Percentiles rank a stretch among this genome's conserved stretches.
Evolutionary conservation across 2,888 invertebrate genomes (phyloP).

Genomic region (Phengaris arion): DNA sequence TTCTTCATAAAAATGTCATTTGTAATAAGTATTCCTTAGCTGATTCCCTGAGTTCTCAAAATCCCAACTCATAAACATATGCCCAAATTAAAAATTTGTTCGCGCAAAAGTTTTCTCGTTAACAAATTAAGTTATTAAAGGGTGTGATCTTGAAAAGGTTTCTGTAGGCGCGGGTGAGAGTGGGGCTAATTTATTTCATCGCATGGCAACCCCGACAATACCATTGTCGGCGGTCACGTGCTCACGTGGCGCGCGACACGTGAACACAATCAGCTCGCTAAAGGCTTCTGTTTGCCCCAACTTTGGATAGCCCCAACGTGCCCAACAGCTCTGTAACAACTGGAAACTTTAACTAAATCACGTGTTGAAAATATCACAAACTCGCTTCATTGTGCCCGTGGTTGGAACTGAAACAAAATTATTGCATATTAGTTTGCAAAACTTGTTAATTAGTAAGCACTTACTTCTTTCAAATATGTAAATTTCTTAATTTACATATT

Average conservation of each 20-base stretch:
- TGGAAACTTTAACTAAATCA: slow-evolving; percentile 58
- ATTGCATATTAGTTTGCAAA: not conserved
- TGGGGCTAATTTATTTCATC: slow-evolving; percentile 20
- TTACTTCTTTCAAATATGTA: not conserved
- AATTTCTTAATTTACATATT: no score
- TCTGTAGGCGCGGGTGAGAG: slow-evolving; percentile 17
- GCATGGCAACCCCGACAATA: slow-evolving; percentile 29
- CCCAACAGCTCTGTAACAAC: slow-evolving; percentile 59
- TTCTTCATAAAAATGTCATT: not conserved
- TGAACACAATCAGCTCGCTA: slow-evolving; percentile 35
- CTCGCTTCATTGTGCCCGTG: slow-evolving; percentile 31
- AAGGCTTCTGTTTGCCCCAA: slow-evolving; percentile 60
- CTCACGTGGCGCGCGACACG: slow-evolving; percentile 50
- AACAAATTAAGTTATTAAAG: slow-evolving; percentile 24
- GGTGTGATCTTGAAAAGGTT: slow-evolving; percentile 17
- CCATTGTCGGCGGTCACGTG: slow-evolving; percentile 46
- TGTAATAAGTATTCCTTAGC: not conserved
- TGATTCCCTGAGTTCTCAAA: not conserved
- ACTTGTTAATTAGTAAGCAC: no score
- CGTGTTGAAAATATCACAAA: slow-evolving; percentile 54
- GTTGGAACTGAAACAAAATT: not conserved
- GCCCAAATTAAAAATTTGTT: slow-evolving; percentile 53
- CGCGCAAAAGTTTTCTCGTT: slow-evolving; percentile 37
- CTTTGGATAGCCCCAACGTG: slow-evolving; percentile 58
- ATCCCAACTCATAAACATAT: slow-evolving; percentile 20